phyloP scores from a whole-genome alignment of 2,797 vertebrate genomes.

The Cynopterus sphinx region DNA sequence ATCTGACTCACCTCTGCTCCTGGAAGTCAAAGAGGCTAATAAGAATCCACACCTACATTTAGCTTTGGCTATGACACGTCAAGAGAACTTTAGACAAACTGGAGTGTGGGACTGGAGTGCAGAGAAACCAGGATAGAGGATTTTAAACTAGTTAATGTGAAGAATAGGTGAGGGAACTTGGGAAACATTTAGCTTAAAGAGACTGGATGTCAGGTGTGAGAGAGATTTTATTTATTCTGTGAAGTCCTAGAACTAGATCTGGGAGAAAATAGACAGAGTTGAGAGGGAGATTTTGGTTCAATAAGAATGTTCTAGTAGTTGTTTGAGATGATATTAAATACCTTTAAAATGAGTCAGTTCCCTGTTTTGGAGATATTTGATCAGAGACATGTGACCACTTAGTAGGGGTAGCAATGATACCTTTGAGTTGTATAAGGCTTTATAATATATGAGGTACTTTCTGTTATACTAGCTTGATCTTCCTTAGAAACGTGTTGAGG shows the following conservation, averaged over 20 bases:
- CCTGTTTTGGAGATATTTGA: constrained; percentile 15
- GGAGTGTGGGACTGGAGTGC: neutral
- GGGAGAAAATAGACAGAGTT: neutral
- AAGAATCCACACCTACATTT: neutral
- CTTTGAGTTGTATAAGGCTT: neutral
- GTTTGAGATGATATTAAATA: neutral
- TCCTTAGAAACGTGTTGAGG: neutral
- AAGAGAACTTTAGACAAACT: neutral
- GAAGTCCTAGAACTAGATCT: neutral
- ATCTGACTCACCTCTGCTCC: neutral
- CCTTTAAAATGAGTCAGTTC: neutral
- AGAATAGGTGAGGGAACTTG: neutral
- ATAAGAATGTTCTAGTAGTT: neutral
- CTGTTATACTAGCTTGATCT: neutral
- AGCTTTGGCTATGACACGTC: neutral
- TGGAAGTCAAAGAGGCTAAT: neutral
- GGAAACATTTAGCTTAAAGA: neutral
- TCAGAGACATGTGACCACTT: neutral
- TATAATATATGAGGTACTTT: neutral
- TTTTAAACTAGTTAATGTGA: neutral
- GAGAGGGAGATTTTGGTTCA: neutral
- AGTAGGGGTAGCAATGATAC: neutral
- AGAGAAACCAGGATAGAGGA: neutral
- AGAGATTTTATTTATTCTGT: constrained; percentile 18
- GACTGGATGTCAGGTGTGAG: neutral